Evolutionary conservation across 2,888 invertebrate genomes (phyloP).

Genomic region (Melieria omissa): DNA sequence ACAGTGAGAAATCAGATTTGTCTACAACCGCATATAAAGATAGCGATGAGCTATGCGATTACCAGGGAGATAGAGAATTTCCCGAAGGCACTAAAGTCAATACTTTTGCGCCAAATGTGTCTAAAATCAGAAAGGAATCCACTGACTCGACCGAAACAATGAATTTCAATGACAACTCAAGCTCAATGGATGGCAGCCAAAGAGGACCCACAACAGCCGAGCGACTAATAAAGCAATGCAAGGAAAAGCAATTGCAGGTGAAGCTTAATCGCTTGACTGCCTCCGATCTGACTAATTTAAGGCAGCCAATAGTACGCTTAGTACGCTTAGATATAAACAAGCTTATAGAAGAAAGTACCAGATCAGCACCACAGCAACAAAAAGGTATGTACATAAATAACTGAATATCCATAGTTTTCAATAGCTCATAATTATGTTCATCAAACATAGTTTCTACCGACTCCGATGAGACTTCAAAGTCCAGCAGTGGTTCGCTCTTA

Average conservation of each 20-base stretch:
- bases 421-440: background rate
- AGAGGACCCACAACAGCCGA: slow-evolving; percentile 17
- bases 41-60: slow-evolving; percentile 46
- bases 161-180: no score
- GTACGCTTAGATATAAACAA: slow-evolving; percentile 37
- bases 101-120: no score
- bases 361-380: slow-evolving; percentile 26
- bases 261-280: slow-evolving; percentile 32
- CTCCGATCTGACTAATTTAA: slow-evolving; percentile 38
- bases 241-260: slow-evolving; percentile 25
- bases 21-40: slow-evolving; percentile 50
- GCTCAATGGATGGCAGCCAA: slow-evolving; percentile 14
- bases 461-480: slow-evolving; percentile 36
- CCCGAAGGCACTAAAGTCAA: background rate
- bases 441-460: slow-evolving; percentile 38
- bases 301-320: slow-evolving; percentile 45
- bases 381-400: slow-evolving; percentile 33
- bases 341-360: slow-evolving; percentile 18
- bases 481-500: slow-evolving; percentile 23
- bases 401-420: background rate
- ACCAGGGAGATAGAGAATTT: slow-evolving; percentile 16
- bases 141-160: background rate
- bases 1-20: slow-evolving; percentile 47
- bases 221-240: slow-evolving; percentile 13
- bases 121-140: background rate